These are phyloP conservation scores for Minunthozetes semirufus DNA, from an alignment of 2,888 invertebrate genomes.

Conservation along the genomic window DNA sequence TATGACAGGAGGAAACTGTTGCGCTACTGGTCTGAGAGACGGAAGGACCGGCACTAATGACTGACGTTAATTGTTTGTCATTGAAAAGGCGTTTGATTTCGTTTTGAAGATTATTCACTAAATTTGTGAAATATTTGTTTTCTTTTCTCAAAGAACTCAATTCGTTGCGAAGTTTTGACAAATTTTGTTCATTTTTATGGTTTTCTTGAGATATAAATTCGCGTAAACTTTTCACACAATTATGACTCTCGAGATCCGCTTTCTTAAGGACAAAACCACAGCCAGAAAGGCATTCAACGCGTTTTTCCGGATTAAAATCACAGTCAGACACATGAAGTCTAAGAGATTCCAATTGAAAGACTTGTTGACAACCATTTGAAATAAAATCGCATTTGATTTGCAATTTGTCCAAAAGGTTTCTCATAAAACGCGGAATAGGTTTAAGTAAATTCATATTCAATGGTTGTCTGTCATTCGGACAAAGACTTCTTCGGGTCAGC, in stretches of 20 bases:
- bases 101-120: background rate
- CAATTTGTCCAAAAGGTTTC: constrained; percentile 12
- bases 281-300: background rate
- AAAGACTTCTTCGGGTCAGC: background rate
- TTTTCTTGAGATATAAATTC: background rate
- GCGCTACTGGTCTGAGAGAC: background rate
- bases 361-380: background rate
- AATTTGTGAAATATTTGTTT: background rate
- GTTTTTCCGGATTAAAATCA: constrained; percentile 12
- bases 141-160: background rate
- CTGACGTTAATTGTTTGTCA: background rate
- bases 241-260: background rate
- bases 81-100: background rate
- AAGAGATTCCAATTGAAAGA: background rate
- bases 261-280: background rate
- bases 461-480: constrained; percentile 14
- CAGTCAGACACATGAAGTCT: background rate
- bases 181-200: background rate
- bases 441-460: background rate
- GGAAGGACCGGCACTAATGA: background rate
- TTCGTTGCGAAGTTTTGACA: background rate
- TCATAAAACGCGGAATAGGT: constrained; percentile 7
- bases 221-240: background rate
- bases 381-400: constrained; percentile 14
- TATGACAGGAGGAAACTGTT: background rate